Evolutionary conservation across 1,140 invertebrate genomes (phyloP), one percentile per base, ranked within the genome.

Genomic region (Penaeus indicus): DNA sequence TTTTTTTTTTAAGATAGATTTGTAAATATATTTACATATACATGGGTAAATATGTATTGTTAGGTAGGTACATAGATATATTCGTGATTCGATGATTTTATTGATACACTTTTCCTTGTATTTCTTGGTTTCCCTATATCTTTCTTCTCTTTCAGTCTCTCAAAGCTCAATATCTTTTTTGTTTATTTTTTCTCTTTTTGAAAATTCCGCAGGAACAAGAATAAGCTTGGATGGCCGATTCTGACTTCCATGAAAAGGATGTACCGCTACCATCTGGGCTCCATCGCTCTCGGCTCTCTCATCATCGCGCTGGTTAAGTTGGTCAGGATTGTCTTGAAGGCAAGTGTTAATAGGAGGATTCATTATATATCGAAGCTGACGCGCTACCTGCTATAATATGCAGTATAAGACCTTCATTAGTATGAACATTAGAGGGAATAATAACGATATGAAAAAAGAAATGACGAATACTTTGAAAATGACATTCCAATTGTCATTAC

Each of bases 231-330:
- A 0, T 93, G 93, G 80, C 95, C 96, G 0, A 94, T 96, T 60
- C 89, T 92, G 5, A 93, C 92, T 11, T 94, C 95, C 75, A 94
- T 95, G 19, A 91, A 92, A 19, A 94, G 94, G 85, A 92, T 96
- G 47, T 92, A 96, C 13, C 92, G 94, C 22, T 96, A 95, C 92
- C 96, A 97, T 93, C 92, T 97, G 60, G 96, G 96, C 54, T 96
- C 96, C 4, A 94, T 96, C 0, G 96, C 96, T 21, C 94, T 97
- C 84, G 96, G 96, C 0, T 95, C 96, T 1, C 92, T 97, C 54
- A 92, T 97, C 75, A 95, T 97, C 79, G 95, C 96, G 16, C 90
- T 96, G 38, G 94, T 97, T 54, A 95, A 96, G 92, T 91, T 97
- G 16, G 92, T 96, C 10, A 93, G 96, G 78, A 92, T 93, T 18